Evolutionary conservation across 2,113 vertebrate genomes (phyloP).

Genomic region (Desmodus rotundus): DNA sequence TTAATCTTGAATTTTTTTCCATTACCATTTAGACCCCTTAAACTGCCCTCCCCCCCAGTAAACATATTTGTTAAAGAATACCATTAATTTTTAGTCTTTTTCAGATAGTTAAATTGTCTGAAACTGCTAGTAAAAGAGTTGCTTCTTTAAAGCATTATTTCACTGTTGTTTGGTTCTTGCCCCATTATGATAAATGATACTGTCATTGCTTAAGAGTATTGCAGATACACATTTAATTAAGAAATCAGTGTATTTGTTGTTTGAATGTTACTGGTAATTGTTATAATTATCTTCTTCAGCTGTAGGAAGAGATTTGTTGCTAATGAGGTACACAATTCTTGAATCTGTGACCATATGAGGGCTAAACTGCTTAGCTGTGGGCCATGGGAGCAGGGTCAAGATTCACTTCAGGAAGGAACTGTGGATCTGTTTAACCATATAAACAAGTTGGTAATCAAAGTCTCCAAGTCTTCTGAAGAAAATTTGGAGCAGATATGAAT

Average conservation of each 20-base stretch:
- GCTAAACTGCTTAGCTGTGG: neutral
- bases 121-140: neutral
- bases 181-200: neutral
- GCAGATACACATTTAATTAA: neutral
- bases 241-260: neutral
- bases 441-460: neutral
- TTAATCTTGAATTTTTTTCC: too few relatives aligned
- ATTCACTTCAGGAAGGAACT: neutral
- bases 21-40: too few relatives aligned
- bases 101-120: constrained; percentile 8
- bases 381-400: neutral
- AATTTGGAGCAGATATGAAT: constrained; percentile 1
- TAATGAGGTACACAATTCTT: neutral
- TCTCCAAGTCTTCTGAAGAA: neutral
- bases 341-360: neutral
- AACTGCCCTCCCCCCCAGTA: too few relatives aligned
- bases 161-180: neutral
- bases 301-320: neutral
- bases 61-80: neutral
- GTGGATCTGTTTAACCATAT: neutral
- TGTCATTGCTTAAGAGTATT: neutral
- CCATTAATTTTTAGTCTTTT: neutral
- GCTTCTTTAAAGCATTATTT: constrained; percentile 21
- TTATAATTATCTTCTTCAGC: neutral
- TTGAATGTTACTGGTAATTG: constrained; percentile 14